phyloP scores from a whole-genome alignment of 2,888 invertebrate genomes.

The Platycheirus rosarum region DNA sequence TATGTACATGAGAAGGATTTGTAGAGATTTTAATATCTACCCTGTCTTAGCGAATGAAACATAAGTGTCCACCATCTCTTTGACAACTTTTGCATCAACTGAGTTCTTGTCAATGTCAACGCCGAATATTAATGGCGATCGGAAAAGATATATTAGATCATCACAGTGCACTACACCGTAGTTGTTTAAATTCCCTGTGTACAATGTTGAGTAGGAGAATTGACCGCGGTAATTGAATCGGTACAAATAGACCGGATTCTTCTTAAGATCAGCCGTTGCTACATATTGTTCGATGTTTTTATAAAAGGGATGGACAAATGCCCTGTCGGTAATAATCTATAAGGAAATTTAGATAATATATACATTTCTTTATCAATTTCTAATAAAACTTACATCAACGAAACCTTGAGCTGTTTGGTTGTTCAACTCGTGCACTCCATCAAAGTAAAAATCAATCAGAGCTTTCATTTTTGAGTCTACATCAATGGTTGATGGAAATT shows the following conservation, averaged over 20 bases:
- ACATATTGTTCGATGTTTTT: constrained; percentile 79
- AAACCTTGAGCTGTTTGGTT: constrained; percentile 77
- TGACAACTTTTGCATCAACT: constrained; percentile 80
- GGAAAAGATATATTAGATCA: constrained; percentile 84
- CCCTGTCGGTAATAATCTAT: constrained; percentile 83
- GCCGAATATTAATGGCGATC: constrained; percentile 82
- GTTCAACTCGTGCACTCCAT: constrained; percentile 77
- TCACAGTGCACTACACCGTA: constrained; percentile 84
- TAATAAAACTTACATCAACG: constrained; percentile 75
- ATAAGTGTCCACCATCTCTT: constrained; percentile 82
- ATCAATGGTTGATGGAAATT: constrained; percentile 76
- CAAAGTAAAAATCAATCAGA: constrained; percentile 78
- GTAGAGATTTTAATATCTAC: constrained; percentile 78
- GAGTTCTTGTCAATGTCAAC: constrained; percentile 79
- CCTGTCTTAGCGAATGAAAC: constrained; percentile 83
- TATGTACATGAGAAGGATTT: not conserved
- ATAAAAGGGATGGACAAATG: constrained; percentile 83
- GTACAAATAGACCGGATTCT: constrained; percentile 83
- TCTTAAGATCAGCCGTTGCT: constrained; percentile 72
- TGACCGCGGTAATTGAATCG: constrained; percentile 83
- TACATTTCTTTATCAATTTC: not conserved
- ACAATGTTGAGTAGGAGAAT: constrained; percentile 82
- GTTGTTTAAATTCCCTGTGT: constrained; percentile 79
- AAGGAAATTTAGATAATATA: constrained; percentile 30
- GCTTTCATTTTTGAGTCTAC: constrained; percentile 69